Conservation (phyloP, 2,797 vertebrate species). For the Falco cherrug region DNA sequence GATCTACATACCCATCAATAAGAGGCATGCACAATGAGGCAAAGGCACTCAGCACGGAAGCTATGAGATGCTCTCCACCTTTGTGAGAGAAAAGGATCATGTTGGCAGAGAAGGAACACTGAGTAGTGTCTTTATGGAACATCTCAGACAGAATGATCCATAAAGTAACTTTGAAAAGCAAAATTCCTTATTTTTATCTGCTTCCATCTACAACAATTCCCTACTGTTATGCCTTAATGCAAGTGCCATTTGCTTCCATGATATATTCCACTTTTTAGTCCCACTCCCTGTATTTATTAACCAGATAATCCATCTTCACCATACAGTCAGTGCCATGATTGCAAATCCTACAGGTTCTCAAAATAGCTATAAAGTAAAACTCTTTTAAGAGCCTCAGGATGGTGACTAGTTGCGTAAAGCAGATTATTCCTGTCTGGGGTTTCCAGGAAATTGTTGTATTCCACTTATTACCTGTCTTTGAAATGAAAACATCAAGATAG, state of each 20-base stretch:
- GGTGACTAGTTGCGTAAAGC: conserved; percentile 66
- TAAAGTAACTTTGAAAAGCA: neutral
- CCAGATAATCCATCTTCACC: conserved; percentile 62
- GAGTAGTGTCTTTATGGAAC: neutral
- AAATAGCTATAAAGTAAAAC: conserved; percentile 68
- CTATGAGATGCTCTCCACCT: neutral
- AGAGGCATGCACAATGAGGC: neutral
- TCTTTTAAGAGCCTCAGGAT: conserved; percentile 70
- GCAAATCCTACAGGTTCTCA: conserved; percentile 68
- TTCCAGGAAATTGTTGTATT: conserved; percentile 75
- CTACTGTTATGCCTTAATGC: conserved; percentile 11
- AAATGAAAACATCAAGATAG: conserved; percentile 80
- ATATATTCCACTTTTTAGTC: conserved; percentile 42
- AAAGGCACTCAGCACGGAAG: neutral
- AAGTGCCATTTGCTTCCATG: conserved; percentile 44
- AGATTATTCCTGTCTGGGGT: conserved; percentile 71
- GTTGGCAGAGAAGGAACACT: neutral
- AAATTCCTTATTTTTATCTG: neutral
- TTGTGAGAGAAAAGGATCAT: neutral
- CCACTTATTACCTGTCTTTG: conserved; percentile 77
- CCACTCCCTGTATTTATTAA: conserved; percentile 68
- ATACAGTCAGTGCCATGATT: conserved; percentile 10
- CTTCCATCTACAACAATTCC: neutral
- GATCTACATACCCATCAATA: neutral
- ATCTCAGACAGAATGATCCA: neutral